phyloP scores from a whole-genome alignment of 1,140 invertebrate genomes.

The Streblospio benedicti region DNA sequence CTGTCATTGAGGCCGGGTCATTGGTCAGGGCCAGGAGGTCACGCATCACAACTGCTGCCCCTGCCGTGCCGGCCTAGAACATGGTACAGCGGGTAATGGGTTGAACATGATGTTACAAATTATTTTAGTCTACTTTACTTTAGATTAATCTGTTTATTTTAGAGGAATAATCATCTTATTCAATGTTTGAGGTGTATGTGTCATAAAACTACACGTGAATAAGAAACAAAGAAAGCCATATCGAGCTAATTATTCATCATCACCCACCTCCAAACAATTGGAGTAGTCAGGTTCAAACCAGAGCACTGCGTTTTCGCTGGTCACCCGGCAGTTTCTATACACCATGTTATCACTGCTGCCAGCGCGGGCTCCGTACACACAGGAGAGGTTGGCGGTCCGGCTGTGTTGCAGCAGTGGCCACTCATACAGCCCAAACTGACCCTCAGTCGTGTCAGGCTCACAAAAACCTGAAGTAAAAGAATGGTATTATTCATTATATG shows the following conservation, averaged over 20 bases:
- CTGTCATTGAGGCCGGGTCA: slow-evolving; percentile 5
- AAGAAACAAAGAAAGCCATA: not conserved
- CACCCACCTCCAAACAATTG: not conserved
- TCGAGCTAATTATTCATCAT: not conserved
- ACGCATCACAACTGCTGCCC: not conserved
- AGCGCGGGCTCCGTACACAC: not conserved
- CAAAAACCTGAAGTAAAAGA: too few relatives aligned
- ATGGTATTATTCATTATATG: too few relatives aligned
- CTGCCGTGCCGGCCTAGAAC: not conserved
- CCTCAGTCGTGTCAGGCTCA: slow-evolving; percentile 5
- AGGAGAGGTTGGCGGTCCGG: not conserved
- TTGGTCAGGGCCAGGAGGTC: not conserved
- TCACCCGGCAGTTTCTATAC: slow-evolving; percentile 1
- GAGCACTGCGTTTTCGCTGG: slow-evolving; percentile 5
- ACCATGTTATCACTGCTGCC: not conserved
- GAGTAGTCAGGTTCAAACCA: slow-evolving; percentile 5
- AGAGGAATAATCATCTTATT: too few relatives aligned
- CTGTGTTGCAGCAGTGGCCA: not conserved
- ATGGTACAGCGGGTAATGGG: not conserved
- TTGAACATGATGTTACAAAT: not conserved
- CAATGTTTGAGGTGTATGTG: not conserved
- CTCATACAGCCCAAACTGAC: not conserved
- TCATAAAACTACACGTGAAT: not conserved
- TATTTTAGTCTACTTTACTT: not conserved
- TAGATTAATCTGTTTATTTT: too few relatives aligned